These are phyloP conservation scores for Asbolus verrucosus DNA, from an alignment of 1,140 invertebrate species.

Conservation along the genomic window DNA sequence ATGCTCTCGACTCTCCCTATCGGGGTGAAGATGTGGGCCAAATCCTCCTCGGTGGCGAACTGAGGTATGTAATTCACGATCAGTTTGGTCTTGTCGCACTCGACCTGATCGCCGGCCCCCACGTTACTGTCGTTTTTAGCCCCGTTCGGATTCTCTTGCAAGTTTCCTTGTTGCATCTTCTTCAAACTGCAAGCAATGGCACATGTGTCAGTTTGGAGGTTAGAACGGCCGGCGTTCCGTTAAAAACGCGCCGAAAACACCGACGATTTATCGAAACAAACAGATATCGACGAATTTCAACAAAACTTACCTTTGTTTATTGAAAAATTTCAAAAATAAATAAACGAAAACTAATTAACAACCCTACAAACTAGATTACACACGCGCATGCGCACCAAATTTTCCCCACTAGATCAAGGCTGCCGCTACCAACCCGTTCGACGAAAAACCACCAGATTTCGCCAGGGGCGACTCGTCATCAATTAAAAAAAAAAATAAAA, in stretches of 20 bases:
- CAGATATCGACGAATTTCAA: neutral
- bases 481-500: too few species aligned
- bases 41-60: constrained; percentile 90
- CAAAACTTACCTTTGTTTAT: constrained; percentile 25
- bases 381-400: neutral
- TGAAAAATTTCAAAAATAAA: constrained; percentile 34
- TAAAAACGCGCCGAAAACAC: neutral
- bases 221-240: neutral
- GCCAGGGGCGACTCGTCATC: neutral
- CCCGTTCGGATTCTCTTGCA: neutral
- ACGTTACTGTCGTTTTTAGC: constrained; percentile 7
- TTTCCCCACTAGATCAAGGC: neutral
- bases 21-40: constrained; percentile 88
- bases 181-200: constrained; percentile 18
- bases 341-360: constrained; percentile 20
- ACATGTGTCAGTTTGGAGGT: constrained; percentile 25
- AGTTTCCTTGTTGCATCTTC: constrained; percentile 26
- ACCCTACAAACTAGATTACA: constrained; percentile 21
- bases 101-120: constrained; percentile 18
- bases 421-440: neutral
- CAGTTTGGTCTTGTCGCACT: constrained; percentile 77
- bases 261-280: neutral
- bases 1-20: constrained; percentile 90
- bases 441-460: neutral
- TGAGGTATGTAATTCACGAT: constrained; percentile 98